phyloP scores from a whole-genome alignment of 2,888 invertebrate species.

The Mythimna vitellina region DNA sequence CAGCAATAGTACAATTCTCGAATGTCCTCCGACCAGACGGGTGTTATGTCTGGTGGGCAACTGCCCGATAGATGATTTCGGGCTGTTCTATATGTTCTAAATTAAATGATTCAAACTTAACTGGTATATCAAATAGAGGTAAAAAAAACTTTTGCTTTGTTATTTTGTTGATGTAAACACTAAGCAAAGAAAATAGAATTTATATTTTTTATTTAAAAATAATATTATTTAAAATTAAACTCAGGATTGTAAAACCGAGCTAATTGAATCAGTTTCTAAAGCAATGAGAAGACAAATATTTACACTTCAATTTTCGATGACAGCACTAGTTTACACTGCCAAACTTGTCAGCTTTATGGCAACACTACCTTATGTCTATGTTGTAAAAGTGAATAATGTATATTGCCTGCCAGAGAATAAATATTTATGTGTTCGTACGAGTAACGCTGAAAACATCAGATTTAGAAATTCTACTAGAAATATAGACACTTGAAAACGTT shows the following conservation, averaged over 20 bases:
- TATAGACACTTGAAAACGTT: constrained; percentile 65
- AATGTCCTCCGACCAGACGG: no score
- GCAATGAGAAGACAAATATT: constrained; percentile 18
- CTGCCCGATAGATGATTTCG: no score
- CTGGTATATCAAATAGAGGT: no score
- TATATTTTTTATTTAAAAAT: no score
- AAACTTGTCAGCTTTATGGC: constrained; percentile 56
- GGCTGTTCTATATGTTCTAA: no score
- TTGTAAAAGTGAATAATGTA: constrained; percentile 79
- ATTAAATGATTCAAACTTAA: no score
- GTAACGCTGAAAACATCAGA: constrained; percentile 76
- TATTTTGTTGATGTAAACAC: no score
- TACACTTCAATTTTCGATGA: constrained; percentile 49
- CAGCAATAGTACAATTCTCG: no score
- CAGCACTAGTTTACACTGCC: constrained; percentile 31
- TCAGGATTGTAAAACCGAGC: background rate
- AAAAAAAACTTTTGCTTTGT: no score
- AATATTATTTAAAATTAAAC: background rate
- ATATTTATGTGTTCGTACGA: constrained; percentile 77
- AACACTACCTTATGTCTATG: constrained; percentile 64
- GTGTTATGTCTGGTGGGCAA: no score
- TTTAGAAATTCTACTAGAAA: constrained; percentile 73
- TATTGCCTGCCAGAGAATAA: constrained; percentile 77
- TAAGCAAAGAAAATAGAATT: background rate
- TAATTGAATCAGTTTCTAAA: background rate